A percentile compares a stretch with the other conserved stretches of the same genome.
These are phyloP conservation scores for Streptopelia turtur DNA, from an alignment of 2,797 vertebrate genomes.

Conservation along the genomic window DNA sequence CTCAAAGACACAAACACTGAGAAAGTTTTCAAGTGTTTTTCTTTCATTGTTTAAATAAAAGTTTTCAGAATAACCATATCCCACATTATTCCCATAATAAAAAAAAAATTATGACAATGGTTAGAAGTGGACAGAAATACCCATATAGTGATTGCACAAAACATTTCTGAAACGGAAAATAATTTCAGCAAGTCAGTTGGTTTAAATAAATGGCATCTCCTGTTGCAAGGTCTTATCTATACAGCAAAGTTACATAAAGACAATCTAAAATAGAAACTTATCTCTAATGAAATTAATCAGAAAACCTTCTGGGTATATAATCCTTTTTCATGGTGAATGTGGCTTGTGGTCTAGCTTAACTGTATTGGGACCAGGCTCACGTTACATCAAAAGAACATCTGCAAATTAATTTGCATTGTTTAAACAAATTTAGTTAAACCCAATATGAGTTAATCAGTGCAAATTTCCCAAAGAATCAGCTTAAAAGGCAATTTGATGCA, in stretches of 20 bases:
- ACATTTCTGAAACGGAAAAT: not conserved
- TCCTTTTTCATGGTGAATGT: constrained; percentile 19
- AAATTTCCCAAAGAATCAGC: not conserved
- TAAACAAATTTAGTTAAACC: constrained; percentile 55
- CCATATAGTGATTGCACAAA: not conserved
- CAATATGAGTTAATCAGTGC: constrained; percentile 60
- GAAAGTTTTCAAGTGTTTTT: not conserved
- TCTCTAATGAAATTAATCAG: constrained; percentile 10
- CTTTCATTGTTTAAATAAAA: constrained; percentile 28
- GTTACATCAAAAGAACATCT: constrained; percentile 24
- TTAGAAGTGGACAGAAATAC: not conserved
- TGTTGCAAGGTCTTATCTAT: not conserved
- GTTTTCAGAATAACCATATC: not conserved
- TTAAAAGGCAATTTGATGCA: constrained; percentile 27
- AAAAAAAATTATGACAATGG: not conserved
- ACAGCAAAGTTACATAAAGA: constrained; percentile 18
- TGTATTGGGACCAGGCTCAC: constrained; percentile 27
- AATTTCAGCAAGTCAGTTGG: not conserved
- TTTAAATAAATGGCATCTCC: constrained; percentile 18
- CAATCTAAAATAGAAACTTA: constrained; percentile 27
- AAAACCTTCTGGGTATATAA: constrained; percentile 21
- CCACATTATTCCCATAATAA: not conserved
- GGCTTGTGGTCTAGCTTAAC: not conserved
- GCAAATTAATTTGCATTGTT: constrained; percentile 56
- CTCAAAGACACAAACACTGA: not conserved